Base-by-base conservation (phyloP, 2,113 vertebrate genomes). In the Cnemophilus loriae region DNA sequence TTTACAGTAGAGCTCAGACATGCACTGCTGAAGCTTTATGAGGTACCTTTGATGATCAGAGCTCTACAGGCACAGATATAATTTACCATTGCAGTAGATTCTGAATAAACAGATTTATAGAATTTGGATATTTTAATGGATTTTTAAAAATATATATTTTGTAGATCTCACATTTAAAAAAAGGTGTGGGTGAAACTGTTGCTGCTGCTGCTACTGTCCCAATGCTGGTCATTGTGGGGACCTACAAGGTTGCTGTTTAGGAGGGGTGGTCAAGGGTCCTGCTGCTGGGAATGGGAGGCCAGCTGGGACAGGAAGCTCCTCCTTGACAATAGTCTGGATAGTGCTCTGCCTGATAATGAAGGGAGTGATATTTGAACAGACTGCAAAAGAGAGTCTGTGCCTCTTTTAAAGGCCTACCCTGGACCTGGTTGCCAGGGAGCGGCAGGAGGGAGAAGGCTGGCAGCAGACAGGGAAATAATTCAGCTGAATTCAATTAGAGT, bases 401-500 rank as follows among this genome's bases (percentile, higher is more conserved):
- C 64, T 37, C 89, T 59, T 77, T 59, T 46, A 59, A 59, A 87
- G 52, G 37, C 46, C 56, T 64, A 0, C 65, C 32, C 76, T n/a
- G 11, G 73, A 87, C 53, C 46, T 85, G 61, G 63, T 56, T 91
- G 77, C 77, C 84, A 87, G 52, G 44, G n/a, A 81, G 59, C 76
- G 67, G 64, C 0, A 0, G 74, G 46, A 91, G 63, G 68, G 13
- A 32, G 5, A 75, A 87, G 60, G 65, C 60, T 94, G 81, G 77
- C 81, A 84, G 80, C 56, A 81, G 39, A 55, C 23, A 67, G 64
- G 56, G 64, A 92, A 84, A 50, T 77, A 80, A 77, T 71, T 74
- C 47, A 32, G 49, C 47, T 81, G 60, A 93, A 95, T 79, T 95
- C 41, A 87, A 49, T 95, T 87, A 87, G 24, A 84, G 26, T 44